A percentile compares a stretch with the other conserved stretches of the same genome.
phyloP scores from a whole-genome alignment of 2,797 vertebrate species.

The Apogon talboti region DNA sequence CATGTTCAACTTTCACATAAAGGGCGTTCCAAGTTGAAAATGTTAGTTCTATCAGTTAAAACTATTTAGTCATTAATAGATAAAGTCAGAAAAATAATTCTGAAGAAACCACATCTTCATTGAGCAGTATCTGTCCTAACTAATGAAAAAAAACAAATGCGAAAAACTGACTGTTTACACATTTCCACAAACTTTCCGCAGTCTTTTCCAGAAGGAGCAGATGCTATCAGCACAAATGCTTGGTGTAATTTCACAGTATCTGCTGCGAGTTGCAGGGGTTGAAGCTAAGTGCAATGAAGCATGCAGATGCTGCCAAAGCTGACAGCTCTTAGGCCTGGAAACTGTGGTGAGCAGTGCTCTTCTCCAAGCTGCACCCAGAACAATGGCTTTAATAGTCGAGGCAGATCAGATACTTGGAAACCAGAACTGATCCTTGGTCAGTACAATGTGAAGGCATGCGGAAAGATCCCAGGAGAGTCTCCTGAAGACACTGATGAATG shows the following conservation, averaged over 20 bases:
- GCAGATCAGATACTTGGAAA: constrained; percentile 46
- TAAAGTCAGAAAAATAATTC: neutral
- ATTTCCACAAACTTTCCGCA: neutral
- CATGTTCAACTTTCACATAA: neutral
- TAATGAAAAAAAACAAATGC: constrained; percentile 2
- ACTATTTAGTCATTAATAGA: neutral
- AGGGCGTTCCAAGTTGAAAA: neutral
- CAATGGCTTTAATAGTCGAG: constrained; percentile 29
- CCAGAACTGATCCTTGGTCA: constrained; percentile 61
- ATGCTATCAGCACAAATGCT: neutral
- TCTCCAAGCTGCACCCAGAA: constrained; percentile 25
- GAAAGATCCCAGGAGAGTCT: constrained; percentile 64
- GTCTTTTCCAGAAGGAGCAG: neutral
- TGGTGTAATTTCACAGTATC: neutral
- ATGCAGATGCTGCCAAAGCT: constrained; percentile 10
- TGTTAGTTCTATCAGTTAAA: neutral
- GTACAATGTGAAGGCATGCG: constrained; percentile 46
- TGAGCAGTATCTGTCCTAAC: neutral
- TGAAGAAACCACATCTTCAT: neutral
- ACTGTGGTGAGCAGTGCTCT: constrained; percentile 2
- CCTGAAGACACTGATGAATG: constrained; percentile 76
- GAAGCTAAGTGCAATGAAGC: constrained; percentile 10
- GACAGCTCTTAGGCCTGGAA: constrained; percentile 1
- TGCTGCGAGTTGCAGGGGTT: neutral
- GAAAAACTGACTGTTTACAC: neutral